phyloP scores from a whole-genome alignment of 2,888 invertebrate genomes.

The Thereva nobilitata region DNA sequence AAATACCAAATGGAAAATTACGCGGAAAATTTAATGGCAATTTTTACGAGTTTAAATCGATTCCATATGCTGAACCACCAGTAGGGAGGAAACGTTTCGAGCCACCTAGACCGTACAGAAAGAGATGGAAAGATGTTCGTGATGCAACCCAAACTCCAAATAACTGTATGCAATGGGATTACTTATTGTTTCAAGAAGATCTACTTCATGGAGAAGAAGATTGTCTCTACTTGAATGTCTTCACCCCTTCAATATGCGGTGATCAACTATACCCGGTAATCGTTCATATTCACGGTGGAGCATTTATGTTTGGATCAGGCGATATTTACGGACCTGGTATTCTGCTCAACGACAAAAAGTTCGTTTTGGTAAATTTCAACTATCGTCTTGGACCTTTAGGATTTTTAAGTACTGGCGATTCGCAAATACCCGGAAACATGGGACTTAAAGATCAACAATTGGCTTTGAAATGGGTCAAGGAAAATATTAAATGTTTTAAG shows the following conservation, averaged over 20 bases:
- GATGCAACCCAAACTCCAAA: conserved; percentile 64
- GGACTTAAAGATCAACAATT: conserved; percentile 40
- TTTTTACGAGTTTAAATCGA: no score
- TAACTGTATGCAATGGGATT: conserved; percentile 67
- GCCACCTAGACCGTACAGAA: no score
- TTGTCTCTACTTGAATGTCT: conserved; percentile 68
- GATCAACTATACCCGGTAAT: conserved; percentile 46
- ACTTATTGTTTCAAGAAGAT: conserved; percentile 51
- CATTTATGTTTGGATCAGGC: conserved; percentile 47
- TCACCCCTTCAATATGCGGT: conserved; percentile 50
- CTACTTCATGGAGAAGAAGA: conserved; percentile 62
- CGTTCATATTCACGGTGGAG: conserved; percentile 53
- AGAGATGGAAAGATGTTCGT: conserved; percentile 47
- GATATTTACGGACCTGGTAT: conserved; percentile 53
- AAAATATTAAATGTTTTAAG: conserved; percentile 35
- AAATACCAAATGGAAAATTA: no score
- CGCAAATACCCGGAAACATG: conserved; percentile 30
- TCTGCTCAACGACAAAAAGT: conserved; percentile 50
- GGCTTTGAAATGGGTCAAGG: conserved; percentile 39
- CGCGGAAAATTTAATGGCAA: no score
- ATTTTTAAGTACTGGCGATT: conserved; percentile 32
- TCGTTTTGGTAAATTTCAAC: conserved; percentile 51
- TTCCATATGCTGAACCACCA: no score
- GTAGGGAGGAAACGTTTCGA: no score
- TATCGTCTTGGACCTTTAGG: conserved; percentile 52